phyloP scores from a whole-genome alignment of 2,888 invertebrate genomes.

The Pseudoips prasinana region DNA sequence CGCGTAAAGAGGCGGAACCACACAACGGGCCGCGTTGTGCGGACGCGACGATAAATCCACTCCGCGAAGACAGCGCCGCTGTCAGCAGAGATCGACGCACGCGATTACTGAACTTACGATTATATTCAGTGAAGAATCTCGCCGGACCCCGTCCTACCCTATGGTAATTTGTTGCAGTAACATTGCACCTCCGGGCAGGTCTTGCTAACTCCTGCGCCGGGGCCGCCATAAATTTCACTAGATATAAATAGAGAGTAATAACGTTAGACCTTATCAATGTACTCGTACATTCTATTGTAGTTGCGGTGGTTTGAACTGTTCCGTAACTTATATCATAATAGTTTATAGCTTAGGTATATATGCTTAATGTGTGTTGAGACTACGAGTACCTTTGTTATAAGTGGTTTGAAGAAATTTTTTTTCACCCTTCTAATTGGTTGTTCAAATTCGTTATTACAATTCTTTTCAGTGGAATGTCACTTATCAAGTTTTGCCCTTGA shows the following conservation, averaged over 20 bases:
- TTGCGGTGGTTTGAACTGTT: constrained; percentile 19
- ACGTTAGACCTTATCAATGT: constrained; percentile 38
- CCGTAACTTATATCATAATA: constrained; percentile 18
- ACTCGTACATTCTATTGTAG: constrained; percentile 32
- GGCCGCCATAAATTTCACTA: constrained; percentile 35
- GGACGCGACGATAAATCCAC: constrained; percentile 63
- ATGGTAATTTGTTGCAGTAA: constrained; percentile 44
- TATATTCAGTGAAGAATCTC: constrained; percentile 52
- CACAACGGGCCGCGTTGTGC: constrained; percentile 67
- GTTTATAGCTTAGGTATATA: constrained; percentile 16
- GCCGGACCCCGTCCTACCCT: constrained; percentile 23
- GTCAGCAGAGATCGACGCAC: constrained; percentile 57
- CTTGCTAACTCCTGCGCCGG: constrained; percentile 22
- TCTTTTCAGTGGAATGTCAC: no score
- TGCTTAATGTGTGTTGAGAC: no score
- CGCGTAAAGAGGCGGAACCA: constrained; percentile 60
- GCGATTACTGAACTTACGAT: constrained; percentile 58
- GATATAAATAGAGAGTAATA: constrained; percentile 42
- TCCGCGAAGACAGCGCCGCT: constrained; percentile 65
- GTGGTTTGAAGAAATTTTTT: no score
- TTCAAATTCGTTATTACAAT: no score
- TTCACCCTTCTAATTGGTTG: no score
- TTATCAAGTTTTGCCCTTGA: no score
- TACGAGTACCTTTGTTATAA: no score
- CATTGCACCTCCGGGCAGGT: constrained; percentile 30